phyloP scores from a whole-genome alignment of 1,140 invertebrate species.

The Dryas iulia region DNA sequence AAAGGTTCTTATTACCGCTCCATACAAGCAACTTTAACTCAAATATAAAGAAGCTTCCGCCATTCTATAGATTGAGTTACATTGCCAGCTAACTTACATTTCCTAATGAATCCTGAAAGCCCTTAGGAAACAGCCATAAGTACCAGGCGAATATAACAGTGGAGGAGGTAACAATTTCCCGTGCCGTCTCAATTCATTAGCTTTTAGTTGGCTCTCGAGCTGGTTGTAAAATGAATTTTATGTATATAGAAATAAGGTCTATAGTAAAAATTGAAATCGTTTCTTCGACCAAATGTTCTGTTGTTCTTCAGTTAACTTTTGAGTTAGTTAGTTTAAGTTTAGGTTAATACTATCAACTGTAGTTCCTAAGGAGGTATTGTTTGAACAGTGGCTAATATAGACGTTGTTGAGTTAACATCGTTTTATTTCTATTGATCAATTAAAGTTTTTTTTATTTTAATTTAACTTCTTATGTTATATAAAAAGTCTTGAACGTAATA shows the following conservation, averaged over 20 bases:
- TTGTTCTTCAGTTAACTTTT: conserved; percentile 18
- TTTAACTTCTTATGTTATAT: too few species aligned
- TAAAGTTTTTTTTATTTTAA: too few species aligned
- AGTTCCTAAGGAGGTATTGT: background rate
- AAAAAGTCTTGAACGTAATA: too few species aligned
- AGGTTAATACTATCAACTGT: conserved; percentile 1
- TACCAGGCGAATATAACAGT: conserved; percentile 39
- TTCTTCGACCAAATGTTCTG: conserved; percentile 15
- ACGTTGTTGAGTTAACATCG: background rate
- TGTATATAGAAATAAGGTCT: background rate
- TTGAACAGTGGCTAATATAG: background rate
- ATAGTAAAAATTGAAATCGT: conserved; percentile 3
- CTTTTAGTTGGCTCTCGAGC: conserved; percentile 12
- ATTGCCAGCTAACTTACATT: background rate
- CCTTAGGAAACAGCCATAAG: conserved; percentile 25
- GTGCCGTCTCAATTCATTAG: conserved; percentile 45
- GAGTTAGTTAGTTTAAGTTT: conserved; percentile 7
- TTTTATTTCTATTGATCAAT: background rate
- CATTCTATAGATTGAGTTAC: background rate
- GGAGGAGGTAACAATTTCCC: conserved; percentile 39
- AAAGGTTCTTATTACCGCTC: too few species aligned
- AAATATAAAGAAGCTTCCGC: conserved; percentile 1
- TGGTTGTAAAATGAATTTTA: background rate
- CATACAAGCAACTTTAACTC: background rate
- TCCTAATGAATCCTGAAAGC: conserved; percentile 10